Evolutionary conservation across 1,140 invertebrate species (phyloP), one percentile per base, ranked within the genome.

Genomic region (Penaeus vannamei): DNA sequence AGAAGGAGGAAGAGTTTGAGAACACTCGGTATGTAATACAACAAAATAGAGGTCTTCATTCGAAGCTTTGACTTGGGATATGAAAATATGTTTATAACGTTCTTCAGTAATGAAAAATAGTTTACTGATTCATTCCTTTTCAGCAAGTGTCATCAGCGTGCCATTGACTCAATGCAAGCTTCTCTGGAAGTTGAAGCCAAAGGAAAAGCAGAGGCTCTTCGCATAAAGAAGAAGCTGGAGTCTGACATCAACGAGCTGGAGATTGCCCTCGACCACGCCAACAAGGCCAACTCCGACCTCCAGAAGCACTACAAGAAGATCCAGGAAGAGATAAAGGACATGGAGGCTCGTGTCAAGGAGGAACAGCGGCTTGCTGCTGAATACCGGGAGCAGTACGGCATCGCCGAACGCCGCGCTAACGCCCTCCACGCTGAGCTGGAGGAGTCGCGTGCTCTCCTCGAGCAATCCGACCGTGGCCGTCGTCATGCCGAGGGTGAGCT

Each of bases 271-370:
- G 89, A 90, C 64, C 94, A 94, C 86, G 94, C 94, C 90, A 94
- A 94, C 92, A 94, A 94, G 90, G 93, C 93, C 26, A 94, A 94
- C 32, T 69, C 86, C 10, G 80, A 87, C 10, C 61, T 87, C 26
- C 86, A 87, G 80, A 87, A 83, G 42, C 90, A 94, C 94, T 95
- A 95, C 93, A 95, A 95, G 92, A 94, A 94, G 91, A 92, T 95
- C 60, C 91, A 91, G 26, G 94, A 94, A 91, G 94, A 95, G 92
- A 94, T 95, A 92, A 94, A 95, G 91, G 95, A 95, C 86, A 92
- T 95, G 46, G 94, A 94, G 66, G 94, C 95, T 77, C 95, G 95
- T 91, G 92, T 95, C 8, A 93, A 94, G 36, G 95, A 95, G 91
- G 95, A 94, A 84, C 94, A 95, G 53, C 90, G 91, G 61, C 87